Conservation (phyloP, 2,113 vertebrate genomes). For the Colaptes auratus region DNA sequence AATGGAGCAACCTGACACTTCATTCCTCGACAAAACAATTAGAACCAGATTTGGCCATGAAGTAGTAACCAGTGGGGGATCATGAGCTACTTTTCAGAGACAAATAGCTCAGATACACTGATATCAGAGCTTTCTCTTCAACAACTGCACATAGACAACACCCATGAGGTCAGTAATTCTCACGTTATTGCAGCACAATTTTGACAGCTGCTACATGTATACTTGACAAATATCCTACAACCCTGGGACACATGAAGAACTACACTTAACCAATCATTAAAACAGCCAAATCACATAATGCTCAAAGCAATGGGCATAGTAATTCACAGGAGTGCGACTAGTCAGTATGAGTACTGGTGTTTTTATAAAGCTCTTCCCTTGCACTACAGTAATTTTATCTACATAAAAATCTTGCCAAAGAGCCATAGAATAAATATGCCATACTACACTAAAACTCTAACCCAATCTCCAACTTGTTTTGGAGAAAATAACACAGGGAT, state of each 20-base stretch:
- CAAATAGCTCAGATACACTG: neutral
- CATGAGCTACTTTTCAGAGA: neutral
- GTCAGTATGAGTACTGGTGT: neutral
- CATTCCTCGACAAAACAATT: neutral
- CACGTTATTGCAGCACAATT: neutral
- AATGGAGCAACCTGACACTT: neutral
- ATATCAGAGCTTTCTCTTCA: neutral
- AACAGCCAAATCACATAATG: neutral
- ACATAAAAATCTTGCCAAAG: neutral
- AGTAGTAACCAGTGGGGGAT: neutral
- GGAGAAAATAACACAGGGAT: neutral
- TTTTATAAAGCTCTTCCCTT: neutral
- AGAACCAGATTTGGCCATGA: neutral
- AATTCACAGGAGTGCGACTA: neutral
- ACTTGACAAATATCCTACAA: neutral
- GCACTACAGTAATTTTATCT: neutral
- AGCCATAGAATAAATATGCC: neutral
- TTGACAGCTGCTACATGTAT: neutral
- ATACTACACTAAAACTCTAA: neutral
- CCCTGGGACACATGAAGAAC: neutral
- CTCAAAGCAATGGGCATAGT: neutral
- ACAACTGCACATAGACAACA: neutral
- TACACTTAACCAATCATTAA: neutral
- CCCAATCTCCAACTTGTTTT: neutral
- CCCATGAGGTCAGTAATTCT: too few species aligned